Percentiles rank a stretch among this genome's conserved stretches.
Conservation (phyloP, 1,140 invertebrate genomes). For the Eulimnadia texana region DNA sequence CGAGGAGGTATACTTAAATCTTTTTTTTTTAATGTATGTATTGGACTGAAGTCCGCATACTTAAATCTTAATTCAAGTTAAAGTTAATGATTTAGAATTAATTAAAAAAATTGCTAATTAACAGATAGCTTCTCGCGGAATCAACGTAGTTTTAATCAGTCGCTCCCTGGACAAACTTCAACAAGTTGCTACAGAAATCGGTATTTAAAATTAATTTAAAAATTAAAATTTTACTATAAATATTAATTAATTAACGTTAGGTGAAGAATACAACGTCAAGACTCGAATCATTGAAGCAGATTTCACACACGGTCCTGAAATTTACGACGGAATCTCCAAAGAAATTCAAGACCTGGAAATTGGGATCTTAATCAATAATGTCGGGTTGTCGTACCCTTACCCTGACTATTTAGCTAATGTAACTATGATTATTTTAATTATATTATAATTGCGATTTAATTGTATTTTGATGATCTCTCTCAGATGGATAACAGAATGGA, state of each 20-base stretch:
- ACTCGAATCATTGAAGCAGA: constrained; percentile 32
- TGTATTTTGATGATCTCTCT: background rate
- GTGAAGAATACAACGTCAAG: constrained; percentile 27
- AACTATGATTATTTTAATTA: background rate
- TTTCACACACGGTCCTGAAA: constrained; percentile 27
- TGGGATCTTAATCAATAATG: constrained; percentile 42
- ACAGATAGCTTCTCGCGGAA: constrained; percentile 6
- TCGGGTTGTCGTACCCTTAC: constrained; percentile 37
- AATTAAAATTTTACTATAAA: background rate
- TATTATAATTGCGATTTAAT: background rate
- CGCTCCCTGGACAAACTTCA: constrained; percentile 67
- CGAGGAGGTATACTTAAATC: constrained; percentile 50
- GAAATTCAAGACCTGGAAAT: constrained; percentile 34
- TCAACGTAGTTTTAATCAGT: constrained; percentile 64
- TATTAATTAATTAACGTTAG: constrained; percentile 6
- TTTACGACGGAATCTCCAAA: constrained; percentile 29
- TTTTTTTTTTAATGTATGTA: constrained; percentile 17
- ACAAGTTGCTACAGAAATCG: constrained; percentile 64
- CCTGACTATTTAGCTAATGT: constrained; percentile 27
- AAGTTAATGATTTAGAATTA: constrained; percentile 1
- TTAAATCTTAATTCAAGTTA: background rate
- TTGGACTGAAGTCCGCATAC: background rate
- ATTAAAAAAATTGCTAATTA: background rate
- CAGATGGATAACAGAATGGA: constrained; percentile 7
- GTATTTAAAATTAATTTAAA: constrained; percentile 32